These are phyloP conservation scores for Pimpla rufipes DNA, from an alignment of 2,888 invertebrate genomes.

Conservation along the genomic window DNA sequence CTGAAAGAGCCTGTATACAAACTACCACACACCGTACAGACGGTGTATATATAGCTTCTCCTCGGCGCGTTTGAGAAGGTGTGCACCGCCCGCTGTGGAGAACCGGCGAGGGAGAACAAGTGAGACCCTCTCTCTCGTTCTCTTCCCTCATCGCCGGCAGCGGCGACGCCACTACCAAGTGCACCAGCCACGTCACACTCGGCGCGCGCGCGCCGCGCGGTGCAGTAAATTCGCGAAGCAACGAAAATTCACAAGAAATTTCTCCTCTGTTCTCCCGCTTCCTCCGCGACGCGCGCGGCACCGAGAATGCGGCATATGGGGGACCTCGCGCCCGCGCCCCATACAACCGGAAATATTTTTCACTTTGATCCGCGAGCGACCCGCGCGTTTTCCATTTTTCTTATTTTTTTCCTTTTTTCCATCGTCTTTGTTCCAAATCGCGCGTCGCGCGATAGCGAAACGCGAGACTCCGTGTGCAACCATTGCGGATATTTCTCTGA, in stretches of 20 bases:
- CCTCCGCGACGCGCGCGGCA: not conserved
- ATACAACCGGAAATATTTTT: constrained; percentile 46
- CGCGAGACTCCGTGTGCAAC: not conserved
- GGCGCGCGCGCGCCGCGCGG: constrained; percentile 2
- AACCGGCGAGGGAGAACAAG: constrained; percentile 8
- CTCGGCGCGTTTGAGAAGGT: constrained; percentile 52
- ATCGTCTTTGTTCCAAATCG: not conserved
- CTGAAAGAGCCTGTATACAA: too few relatives aligned
- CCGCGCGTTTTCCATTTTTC: constrained; percentile 19
- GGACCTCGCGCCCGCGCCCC: not conserved
- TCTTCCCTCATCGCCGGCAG: too few relatives aligned
- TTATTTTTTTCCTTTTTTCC: not conserved
- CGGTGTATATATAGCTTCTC: not conserved
- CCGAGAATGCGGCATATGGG: not conserved
- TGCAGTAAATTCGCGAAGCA: constrained; percentile 9
- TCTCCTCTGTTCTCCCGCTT: constrained; percentile 16
- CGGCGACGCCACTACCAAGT: not conserved
- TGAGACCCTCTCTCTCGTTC: constrained; percentile 24
- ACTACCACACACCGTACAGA: too few relatives aligned
- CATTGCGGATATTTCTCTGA: not conserved
- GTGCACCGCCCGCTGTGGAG: constrained; percentile 24
- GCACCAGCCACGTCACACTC: constrained; percentile 4
- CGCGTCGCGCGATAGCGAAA: not conserved
- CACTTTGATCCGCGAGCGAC: constrained; percentile 49
- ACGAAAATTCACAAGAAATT: constrained; percentile 43